phyloP scores from a whole-genome alignment of 2,888 invertebrate genomes.

The Lysandra bellargus region DNA sequence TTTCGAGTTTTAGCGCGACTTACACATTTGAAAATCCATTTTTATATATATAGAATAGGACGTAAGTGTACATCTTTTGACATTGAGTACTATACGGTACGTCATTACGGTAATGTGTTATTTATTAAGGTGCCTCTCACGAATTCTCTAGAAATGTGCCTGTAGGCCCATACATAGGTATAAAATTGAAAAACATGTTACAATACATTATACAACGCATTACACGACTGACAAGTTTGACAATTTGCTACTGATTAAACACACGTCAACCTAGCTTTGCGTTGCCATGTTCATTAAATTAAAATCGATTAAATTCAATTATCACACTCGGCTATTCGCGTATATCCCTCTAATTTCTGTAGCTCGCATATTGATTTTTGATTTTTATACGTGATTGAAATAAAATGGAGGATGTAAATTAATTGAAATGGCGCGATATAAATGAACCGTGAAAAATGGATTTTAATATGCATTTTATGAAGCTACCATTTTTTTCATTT shows the following conservation, averaged over 20 bases:
- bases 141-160: background rate
- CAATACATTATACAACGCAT: background rate
- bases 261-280: slow-evolving; percentile 1
- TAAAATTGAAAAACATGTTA: background rate
- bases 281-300: slow-evolving; percentile 2
- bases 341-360: slow-evolving; percentile 1
- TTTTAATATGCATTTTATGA: background rate
- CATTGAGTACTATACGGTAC: too few relatives aligned
- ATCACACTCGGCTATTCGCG: background rate
- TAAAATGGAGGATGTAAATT: background rate
- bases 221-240: background rate
- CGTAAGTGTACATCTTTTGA: background rate
- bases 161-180: background rate
- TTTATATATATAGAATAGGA: background rate
- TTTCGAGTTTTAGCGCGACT: too few relatives aligned
- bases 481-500: background rate
- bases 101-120: background rate
- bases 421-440: background rate
- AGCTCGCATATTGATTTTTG: background rate
- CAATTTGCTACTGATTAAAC: slow-evolving; percentile 5
- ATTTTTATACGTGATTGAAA: slow-evolving; percentile 12
- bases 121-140: background rate
- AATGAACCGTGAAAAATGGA: background rate
- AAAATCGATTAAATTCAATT: slow-evolving; percentile 12
- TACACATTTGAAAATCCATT: too few relatives aligned